These are phyloP conservation scores for Cerceris ruficornis DNA, from an alignment of 2,888 invertebrate genomes.

Conservation along the genomic window DNA sequence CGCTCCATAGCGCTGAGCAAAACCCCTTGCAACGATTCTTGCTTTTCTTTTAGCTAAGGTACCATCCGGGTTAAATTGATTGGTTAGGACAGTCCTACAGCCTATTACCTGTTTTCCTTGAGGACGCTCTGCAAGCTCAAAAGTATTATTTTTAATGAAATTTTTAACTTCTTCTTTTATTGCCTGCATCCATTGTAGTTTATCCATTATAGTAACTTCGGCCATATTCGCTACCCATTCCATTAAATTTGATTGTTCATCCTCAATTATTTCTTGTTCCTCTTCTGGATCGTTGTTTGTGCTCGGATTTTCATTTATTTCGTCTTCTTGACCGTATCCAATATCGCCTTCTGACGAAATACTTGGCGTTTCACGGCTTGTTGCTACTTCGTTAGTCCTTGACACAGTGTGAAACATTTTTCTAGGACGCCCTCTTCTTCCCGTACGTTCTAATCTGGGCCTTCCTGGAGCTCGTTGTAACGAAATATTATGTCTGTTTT, in stretches of 20 bases:
- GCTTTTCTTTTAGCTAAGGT: constrained; percentile 1
- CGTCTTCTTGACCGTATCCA: too few relatives aligned
- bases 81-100: neutral
- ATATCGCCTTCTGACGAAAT: neutral
- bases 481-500: neutral
- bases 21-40: constrained; percentile 4
- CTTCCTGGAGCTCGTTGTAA: constrained; percentile 21
- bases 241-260: neutral
- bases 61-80: constrained; percentile 3
- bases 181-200: neutral
- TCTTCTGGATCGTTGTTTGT: neutral
- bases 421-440: constrained; percentile 23
- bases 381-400: neutral
- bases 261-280: neutral
- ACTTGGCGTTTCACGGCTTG: neutral
- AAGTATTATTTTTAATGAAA: neutral
- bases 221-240: neutral
- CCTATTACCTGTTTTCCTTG: neutral
- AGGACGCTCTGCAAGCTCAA: neutral
- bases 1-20: neutral
- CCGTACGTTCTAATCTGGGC: constrained; percentile 11
- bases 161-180: neutral
- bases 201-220: neutral
- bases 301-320: neutral
- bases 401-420: constrained; percentile 17